Percentiles rank a stretch among this genome's conserved stretches.
Evolutionary conservation across 2,797 vertebrate genomes (phyloP).

Genomic region (Sebastes nivosus): DNA sequence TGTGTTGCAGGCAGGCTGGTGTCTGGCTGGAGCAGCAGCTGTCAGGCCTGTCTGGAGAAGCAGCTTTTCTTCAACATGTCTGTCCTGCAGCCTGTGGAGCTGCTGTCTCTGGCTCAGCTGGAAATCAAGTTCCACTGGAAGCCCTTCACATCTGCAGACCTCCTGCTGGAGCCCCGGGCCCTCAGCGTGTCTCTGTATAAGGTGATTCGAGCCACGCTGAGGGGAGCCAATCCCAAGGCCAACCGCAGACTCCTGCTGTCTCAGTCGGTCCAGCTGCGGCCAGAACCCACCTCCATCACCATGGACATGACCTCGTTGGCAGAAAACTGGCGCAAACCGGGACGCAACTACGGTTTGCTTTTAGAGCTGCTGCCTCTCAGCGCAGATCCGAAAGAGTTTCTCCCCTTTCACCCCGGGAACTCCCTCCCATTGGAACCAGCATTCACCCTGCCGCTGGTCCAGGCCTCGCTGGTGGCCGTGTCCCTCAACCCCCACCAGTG

Average conservation of each 20-base stretch:
- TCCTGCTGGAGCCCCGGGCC: conserved; percentile 40
- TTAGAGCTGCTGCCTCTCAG: conserved; percentile 75
- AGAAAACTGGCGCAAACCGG: conserved; percentile 66
- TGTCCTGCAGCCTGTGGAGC: conserved; percentile 86
- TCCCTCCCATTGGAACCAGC: background rate
- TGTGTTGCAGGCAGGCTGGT: conserved; percentile 76
- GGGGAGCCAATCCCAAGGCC: conserved; percentile 58
- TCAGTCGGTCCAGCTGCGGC: conserved; percentile 76
- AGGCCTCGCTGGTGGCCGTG: conserved; percentile 85
- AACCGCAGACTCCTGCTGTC: conserved; percentile 81
- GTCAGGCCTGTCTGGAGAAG: conserved; percentile 82
- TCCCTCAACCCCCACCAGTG: conserved; percentile 87
- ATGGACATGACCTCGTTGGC: conserved; percentile 84
- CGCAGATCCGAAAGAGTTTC: background rate
- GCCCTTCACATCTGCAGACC: conserved; percentile 34
- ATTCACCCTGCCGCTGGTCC: conserved; percentile 59
- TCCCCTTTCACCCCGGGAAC: conserved; percentile 24
- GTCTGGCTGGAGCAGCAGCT: conserved; percentile 58
- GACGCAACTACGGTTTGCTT: conserved; percentile 78
- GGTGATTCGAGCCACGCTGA: conserved; percentile 64
- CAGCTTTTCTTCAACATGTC: conserved; percentile 91
- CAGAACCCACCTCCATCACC: conserved; percentile 72
- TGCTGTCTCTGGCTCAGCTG: conserved; percentile 87
- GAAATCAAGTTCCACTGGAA: conserved; percentile 84
- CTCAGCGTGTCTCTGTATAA: conserved; percentile 84